Conservation (phyloP, 1,140 invertebrate species). For the Heliconius nattereri region DNA sequence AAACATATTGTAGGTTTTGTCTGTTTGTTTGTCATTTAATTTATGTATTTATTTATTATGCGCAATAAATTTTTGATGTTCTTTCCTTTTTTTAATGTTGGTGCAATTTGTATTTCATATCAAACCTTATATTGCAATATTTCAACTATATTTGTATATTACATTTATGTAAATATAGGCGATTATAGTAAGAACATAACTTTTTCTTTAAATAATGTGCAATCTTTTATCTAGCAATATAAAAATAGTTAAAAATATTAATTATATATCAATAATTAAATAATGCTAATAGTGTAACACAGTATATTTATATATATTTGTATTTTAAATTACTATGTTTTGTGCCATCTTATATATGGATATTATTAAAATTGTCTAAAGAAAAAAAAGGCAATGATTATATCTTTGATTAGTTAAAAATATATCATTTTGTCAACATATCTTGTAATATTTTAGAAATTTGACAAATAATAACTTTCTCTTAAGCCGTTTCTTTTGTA, state of each 20-base stretch:
- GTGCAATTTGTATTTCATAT: conserved; percentile 7
- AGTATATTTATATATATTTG: not conserved
- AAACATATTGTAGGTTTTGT: not conserved
- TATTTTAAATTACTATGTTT: conserved; percentile 1
- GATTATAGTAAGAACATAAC: not conserved
- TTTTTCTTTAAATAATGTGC: not conserved
- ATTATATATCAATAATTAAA: not conserved
- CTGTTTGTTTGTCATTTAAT: not conserved
- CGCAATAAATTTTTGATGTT: not conserved
- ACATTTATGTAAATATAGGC: not conserved
- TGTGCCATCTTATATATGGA: not conserved
- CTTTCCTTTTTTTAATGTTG: not conserved
- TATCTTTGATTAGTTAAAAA: conserved; percentile 3
- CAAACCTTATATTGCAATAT: not conserved
- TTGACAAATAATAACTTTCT: not conserved
- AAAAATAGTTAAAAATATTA: not conserved
- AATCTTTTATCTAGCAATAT: not conserved
- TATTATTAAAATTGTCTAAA: not conserved
- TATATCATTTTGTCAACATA: conserved; percentile 27
- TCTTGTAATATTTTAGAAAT: conserved; percentile 9
- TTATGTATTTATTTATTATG: not conserved
- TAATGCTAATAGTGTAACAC: not conserved
- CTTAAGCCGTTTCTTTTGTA: not conserved
- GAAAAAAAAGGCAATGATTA: not conserved
- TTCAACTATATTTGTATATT: not conserved